Base-by-base conservation (phyloP, 92 coral and sea anemone genomes). In the Bergia puertoricense region DNA sequence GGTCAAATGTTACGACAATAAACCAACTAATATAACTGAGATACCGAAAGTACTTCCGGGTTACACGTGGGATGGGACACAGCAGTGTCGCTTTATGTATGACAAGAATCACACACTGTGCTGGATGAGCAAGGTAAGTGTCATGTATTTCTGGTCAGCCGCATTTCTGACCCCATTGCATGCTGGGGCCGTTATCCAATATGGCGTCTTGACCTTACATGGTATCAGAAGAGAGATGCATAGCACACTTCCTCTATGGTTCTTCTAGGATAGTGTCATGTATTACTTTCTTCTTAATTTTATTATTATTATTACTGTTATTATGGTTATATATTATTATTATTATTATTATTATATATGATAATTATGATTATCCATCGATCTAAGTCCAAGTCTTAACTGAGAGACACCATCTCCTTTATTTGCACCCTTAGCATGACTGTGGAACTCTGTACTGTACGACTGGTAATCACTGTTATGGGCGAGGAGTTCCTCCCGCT, bases 401-500 rank as follows among this genome's bases (percentile, higher is more conserved):
- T 13, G 59, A 54, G 14, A 62, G 8, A 62, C 69, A 3, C 4
- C 20, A 18, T 62, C 30, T 62, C n/a, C 6, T 67, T 6, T 10
- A 44, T 30, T 46, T 71, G 14, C 37, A n/a, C 11, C 2, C 43
- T 4, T 43, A 84, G 79, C 20, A 46, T 46, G 66, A 83, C 86
- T 83, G 86, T 83, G 86, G 86, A 8, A 84, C 87, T 3, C 42
- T 84, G 66, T 84, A 44, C 44, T 84, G 87, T 48, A 71, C 87
- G 8, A 84, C 79, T 36, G 78, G 87, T 7, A 84, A 45, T 51
- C 42, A 83, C 37, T 83, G 86, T 20, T 37, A 23, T 30, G 90
- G 89, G 23, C 90, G 90, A 20, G 74, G 88, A 46, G 76, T 69
- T 2, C 93, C 93, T 11, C 93, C 93, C 0, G 59, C 89, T 1